phyloP scores from a whole-genome alignment of 2,888 invertebrate genomes.

The Nyleta sp. region DNA sequence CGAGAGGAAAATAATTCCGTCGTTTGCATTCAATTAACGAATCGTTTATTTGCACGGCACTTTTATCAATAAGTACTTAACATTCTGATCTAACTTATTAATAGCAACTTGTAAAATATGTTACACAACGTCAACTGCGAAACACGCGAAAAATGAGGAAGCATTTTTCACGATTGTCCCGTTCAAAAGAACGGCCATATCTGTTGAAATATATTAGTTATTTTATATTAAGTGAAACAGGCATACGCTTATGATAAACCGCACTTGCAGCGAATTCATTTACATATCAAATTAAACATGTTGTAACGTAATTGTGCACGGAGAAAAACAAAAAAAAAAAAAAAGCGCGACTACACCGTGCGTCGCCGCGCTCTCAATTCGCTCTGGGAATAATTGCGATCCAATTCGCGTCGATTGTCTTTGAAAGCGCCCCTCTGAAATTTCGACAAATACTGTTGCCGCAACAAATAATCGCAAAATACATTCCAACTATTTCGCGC shows the following conservation, averaged over 20 bases:
- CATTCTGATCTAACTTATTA: no score
- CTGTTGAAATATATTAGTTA: constrained; percentile 22
- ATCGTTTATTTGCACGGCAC: no score
- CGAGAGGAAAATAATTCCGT: background rate
- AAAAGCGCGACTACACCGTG: constrained; percentile 22
- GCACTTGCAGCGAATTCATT: constrained; percentile 18
- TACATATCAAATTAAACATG: constrained; percentile 41
- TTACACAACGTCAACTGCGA: constrained; percentile 21
- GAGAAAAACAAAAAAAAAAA: background rate
- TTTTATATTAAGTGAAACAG: constrained; percentile 24
- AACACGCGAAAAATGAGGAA: constrained; percentile 5
- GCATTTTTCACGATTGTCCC: constrained; percentile 1
- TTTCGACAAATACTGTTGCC: background rate
- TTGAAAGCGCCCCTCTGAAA: constrained; percentile 6
- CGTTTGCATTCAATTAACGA: no score
- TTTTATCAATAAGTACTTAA: no score
- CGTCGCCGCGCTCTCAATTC: constrained; percentile 18
- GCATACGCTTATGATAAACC: constrained; percentile 25
- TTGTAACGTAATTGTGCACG: constrained; percentile 37
- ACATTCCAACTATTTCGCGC: constrained; percentile 23
- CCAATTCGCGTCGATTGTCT: constrained; percentile 11
- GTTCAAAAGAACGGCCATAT: no score
- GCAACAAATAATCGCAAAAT: constrained; percentile 30
- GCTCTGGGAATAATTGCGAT: constrained; percentile 23
- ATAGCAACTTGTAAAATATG: no score